Evolutionary conservation across 2,888 invertebrate genomes (phyloP).

Genomic region (Amaurobius ferox): DNA sequence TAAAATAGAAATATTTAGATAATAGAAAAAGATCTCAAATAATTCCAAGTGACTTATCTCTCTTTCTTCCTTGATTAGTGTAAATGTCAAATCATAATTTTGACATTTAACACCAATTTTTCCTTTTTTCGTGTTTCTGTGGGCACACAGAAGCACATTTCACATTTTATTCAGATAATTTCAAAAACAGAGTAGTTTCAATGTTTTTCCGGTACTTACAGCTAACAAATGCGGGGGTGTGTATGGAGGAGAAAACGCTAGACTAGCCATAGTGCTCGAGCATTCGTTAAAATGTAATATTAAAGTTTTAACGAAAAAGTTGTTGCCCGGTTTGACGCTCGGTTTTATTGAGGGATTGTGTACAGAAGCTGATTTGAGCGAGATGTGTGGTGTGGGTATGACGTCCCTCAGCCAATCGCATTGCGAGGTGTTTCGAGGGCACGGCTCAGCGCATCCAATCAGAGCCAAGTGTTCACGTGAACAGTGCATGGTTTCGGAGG

Average conservation of each 20-base stretch:
- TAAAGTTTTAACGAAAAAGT: constrained; percentile 56
- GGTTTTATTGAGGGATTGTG: constrained; percentile 66
- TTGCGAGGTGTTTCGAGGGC: constrained; percentile 66
- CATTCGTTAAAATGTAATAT: constrained; percentile 42
- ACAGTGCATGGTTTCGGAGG: constrained; percentile 42
- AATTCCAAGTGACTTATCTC: constrained; percentile 32
- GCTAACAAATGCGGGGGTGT: constrained; percentile 67
- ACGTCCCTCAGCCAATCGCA: constrained; percentile 31
- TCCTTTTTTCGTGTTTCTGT: constrained; percentile 12
- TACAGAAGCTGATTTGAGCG: constrained; percentile 53
- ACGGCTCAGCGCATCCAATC: constrained; percentile 56
- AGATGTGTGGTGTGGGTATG: constrained; percentile 67
- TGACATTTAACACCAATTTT: constrained; percentile 42
- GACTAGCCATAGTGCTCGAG: constrained; percentile 47
- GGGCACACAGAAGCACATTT: not conserved
- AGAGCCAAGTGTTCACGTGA: constrained; percentile 51
- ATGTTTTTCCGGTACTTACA: constrained; percentile 66
- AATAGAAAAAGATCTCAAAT: constrained; percentile 2
- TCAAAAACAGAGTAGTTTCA: constrained; percentile 34
- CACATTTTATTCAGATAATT: constrained; percentile 24
- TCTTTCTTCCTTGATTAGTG: constrained; percentile 41
- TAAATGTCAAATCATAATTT: constrained; percentile 16
- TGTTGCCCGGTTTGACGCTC: constrained; percentile 57
- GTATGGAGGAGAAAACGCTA: constrained; percentile 61
- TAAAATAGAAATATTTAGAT: not conserved